Evolutionary conservation across 2,797 vertebrate species (phyloP).

Genomic region (Lemur catta): DNA sequence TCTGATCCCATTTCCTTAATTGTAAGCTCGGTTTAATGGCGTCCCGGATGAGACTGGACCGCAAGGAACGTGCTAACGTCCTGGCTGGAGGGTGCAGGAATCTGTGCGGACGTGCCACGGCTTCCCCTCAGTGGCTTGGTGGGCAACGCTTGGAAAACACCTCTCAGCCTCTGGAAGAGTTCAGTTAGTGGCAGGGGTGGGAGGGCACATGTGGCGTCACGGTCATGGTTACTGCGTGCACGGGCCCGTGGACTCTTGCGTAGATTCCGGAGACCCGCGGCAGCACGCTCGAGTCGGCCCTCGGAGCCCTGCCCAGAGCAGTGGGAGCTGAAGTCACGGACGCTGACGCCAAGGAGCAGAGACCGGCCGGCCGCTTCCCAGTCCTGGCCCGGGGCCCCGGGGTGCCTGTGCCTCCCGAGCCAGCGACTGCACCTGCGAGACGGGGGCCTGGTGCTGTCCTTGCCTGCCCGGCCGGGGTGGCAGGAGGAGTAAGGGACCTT

Average conservation of each 20-base stretch:
- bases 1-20: neutral
- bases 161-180: fast-evolving
- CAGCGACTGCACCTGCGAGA: neutral
- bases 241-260: no score
- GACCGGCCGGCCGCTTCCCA: fast-evolving
- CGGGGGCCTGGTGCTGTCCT: neutral
- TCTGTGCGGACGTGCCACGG: neutral
- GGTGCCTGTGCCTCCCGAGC: fast-evolving
- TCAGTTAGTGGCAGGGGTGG: fast-evolving
- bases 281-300: fast-evolving
- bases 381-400: neutral
- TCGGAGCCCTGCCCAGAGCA: neutral
- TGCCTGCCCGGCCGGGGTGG: neutral
- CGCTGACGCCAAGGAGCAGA: neutral
- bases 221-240: fast-evolving
- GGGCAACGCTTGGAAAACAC: fast-evolving
- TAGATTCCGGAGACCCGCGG: fast-evolving
- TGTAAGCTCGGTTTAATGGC: neutral
- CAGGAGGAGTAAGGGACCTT: no score
- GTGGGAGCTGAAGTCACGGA: no score
- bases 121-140: fast-evolving
- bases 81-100: fast-evolving
- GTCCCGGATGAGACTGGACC: no score
- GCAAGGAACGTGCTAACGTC: fast-evolving
- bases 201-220: fast-evolving